Evolutionary conservation across 2,888 invertebrate species (phyloP), one percentile per base, ranked within the genome.

Genomic region (Diarsia brunnea): DNA sequence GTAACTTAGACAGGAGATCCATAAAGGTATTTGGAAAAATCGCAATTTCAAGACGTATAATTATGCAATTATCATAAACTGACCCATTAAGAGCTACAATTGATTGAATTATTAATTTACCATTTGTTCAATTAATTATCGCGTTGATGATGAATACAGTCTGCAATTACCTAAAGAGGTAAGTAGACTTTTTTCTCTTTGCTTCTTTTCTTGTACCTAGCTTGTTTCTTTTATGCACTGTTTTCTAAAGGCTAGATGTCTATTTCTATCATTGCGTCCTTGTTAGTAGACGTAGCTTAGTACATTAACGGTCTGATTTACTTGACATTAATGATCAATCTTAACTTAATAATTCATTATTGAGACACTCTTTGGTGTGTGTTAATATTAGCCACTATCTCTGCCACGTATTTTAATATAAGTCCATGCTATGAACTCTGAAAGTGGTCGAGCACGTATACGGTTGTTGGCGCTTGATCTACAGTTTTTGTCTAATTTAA

Each of bases 51-150:
- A 55, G 4, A 70, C 21, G 38, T 61, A 58, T 61, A 24, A 69
- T 58, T 51, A 27, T 61, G 12, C 43, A 63, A 79, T 69, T 58
- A 73, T 67, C 11, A 14, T 61, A 71, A 58, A 71, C 14, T 69
- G 60, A 55, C 55, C 38, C 7, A 74, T 74, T 74, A 78, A 31
- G 8, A 24, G 55, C 38, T 58, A 14, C 27, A 19, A 43, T 69
- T 69, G 21, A 69, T 61, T 69, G 21, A 27, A 19, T 61, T 58
- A 51, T 27, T 78, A 67, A 81, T 74, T 24, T 55, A 49, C 12
- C 43, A 31, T 61, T 31, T 21, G 4, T 24, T 75, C 24, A 66
- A 7, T 60, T 38, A 24, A 11, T 51, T 27, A 49, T 43, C 24
- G 58, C 21, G 8, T 16, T 63, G 8, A 51, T n/a, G 4, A 47